phyloP scores from a whole-genome alignment of 2,113 vertebrate genomes.

The Phycodurus eques region DNA sequence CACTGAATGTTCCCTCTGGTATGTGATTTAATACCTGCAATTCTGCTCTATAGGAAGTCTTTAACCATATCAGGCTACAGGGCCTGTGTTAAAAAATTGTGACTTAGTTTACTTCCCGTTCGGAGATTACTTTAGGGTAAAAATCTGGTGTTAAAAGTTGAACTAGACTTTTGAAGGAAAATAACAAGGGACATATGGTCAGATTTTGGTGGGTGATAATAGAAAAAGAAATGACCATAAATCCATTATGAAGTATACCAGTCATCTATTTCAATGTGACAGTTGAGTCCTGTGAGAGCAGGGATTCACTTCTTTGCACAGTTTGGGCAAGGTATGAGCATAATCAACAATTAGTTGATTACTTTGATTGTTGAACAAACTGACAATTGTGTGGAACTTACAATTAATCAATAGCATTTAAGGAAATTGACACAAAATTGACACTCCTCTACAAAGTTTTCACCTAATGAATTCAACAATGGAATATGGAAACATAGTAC shows the following conservation, averaged over 20 bases:
- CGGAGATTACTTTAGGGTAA: constrained; percentile 1
- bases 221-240: too few relatives aligned
- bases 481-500: too few relatives aligned
- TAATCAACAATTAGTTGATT: not conserved
- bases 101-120: not conserved
- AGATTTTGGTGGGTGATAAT: not conserved
- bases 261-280: too few relatives aligned
- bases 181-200: not conserved
- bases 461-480: too few relatives aligned
- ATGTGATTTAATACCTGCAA: not conserved
- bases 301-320: not conserved
- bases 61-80: not conserved
- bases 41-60: not conserved
- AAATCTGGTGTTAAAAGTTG: not conserved
- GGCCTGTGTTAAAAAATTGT: not conserved
- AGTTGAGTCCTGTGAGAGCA: not conserved
- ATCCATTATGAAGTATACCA: too few relatives aligned
- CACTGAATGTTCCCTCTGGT: not conserved
- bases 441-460: too few relatives aligned
- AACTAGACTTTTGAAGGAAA: constrained; percentile 11
- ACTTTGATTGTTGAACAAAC: not conserved
- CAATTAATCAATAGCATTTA: too few relatives aligned
- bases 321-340: not conserved
- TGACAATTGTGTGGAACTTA: too few relatives aligned
- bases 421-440: too few relatives aligned